Conservation (phyloP, 2,113 vertebrate species). For the Falco punctatus region DNA sequence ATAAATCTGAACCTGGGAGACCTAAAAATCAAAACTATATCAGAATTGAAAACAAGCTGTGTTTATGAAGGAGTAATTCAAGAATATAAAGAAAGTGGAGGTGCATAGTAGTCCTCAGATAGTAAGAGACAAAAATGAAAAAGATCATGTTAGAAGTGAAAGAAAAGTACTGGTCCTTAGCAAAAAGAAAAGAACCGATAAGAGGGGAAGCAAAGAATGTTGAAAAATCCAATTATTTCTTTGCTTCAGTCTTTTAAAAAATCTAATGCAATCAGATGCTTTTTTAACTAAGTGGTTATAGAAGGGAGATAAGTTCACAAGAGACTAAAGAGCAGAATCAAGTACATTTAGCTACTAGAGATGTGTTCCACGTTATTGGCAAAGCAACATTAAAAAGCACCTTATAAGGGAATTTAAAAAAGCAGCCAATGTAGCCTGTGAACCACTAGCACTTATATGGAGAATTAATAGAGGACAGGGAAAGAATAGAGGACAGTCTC, state of each 20-base stretch:
- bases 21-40: background rate
- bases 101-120: background rate
- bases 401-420: background rate
- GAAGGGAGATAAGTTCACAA: background rate
- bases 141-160: background rate
- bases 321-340: background rate
- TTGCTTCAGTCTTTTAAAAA: background rate
- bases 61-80: background rate
- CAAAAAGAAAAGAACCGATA: background rate
- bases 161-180: background rate
- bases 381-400: background rate
- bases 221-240: background rate
- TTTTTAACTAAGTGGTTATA: background rate
- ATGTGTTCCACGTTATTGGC: background rate
- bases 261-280: background rate
- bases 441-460: background rate
- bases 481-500: background rate
- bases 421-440: background rate
- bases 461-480: background rate
- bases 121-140: background rate
- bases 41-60: background rate
- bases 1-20: background rate
- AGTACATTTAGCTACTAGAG: background rate
- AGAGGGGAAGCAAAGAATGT: background rate
- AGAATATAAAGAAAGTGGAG: background rate